phyloP scores from a whole-genome alignment of 2,113 vertebrate species.

The Hiodon tergisus region DNA sequence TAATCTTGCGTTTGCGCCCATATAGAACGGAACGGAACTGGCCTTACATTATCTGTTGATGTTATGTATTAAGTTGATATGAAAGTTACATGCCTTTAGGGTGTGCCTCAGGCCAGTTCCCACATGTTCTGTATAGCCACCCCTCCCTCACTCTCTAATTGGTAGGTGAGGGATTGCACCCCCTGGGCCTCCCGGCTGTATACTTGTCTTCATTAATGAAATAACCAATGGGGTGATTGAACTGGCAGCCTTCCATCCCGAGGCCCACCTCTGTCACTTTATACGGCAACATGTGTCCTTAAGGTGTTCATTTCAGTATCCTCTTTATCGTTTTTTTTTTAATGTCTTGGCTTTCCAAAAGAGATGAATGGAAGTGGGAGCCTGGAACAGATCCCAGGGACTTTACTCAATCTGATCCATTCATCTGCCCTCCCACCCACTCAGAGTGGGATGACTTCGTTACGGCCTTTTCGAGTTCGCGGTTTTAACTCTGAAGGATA shows the following conservation, averaged over 20 bases:
- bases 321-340: slow-evolving; percentile 36
- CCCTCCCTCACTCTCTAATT: slow-evolving; percentile 48
- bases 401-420: slow-evolving; percentile 43
- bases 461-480: background rate
- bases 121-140: slow-evolving; percentile 60
- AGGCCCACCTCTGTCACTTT: slow-evolving; percentile 59
- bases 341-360: slow-evolving; percentile 36
- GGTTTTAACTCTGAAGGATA: background rate
- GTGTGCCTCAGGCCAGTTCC: slow-evolving; percentile 52
- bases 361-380: slow-evolving; percentile 57
- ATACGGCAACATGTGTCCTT: slow-evolving; percentile 64
- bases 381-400: slow-evolving; percentile 43
- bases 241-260: slow-evolving; percentile 53
- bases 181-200: slow-evolving; percentile 29
- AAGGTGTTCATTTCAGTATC: slow-evolving; percentile 68
- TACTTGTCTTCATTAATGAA: slow-evolving; percentile 52
- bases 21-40: no score
- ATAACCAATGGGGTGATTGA: slow-evolving; percentile 36
- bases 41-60: no score
- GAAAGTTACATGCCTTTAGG: slow-evolving; percentile 52
- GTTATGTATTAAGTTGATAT: slow-evolving; percentile 37
- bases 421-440: slow-evolving; percentile 3
- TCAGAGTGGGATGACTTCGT: background rate
- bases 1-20: no score
- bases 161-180: slow-evolving; percentile 61